Conservation (phyloP, 2,888 invertebrate genomes). For the Melipona bicolor region DNA sequence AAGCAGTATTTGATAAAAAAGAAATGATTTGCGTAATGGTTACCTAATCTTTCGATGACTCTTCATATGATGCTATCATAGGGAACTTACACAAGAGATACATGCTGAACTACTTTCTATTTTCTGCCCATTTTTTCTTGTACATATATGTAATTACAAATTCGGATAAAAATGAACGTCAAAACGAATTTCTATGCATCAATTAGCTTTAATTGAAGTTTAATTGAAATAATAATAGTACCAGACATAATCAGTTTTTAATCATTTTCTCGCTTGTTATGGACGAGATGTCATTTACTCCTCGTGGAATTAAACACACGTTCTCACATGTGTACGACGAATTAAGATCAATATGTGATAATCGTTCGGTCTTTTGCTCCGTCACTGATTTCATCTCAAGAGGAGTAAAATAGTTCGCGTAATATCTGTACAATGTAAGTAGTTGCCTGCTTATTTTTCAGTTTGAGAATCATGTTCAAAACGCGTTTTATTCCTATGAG, state of each 20-base stretch:
- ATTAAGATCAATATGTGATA: conserved; percentile 68
- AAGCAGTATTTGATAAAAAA: conserved; percentile 37
- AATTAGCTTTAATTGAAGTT: background rate
- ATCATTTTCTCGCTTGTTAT: conserved; percentile 68
- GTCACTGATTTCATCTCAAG: conserved; percentile 67
- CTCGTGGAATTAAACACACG: conserved; percentile 58
- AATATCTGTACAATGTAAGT: background rate
- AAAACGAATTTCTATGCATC: background rate
- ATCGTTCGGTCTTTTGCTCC: conserved; percentile 57
- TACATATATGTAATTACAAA: background rate
- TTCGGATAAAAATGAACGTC: background rate
- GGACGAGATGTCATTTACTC: conserved; percentile 11
- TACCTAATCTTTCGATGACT: conserved; percentile 48
- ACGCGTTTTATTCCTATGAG: background rate
- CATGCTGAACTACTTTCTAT: background rate
- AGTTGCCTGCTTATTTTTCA: background rate
- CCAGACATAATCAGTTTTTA: conserved; percentile 50
- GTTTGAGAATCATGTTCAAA: background rate
- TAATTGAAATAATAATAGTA: conserved; percentile 42
- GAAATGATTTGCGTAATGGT: conserved; percentile 52
- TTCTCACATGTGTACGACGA: conserved; percentile 61
- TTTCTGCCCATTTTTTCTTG: background rate
- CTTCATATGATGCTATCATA: conserved; percentile 35
- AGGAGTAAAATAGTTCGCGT: background rate
- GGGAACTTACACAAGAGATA: conserved; percentile 1